A percentile compares a stretch with the other conserved stretches of the same genome.
Evolutionary conservation across 2,888 invertebrate species (phyloP).

Genomic region (Geotrupes spiniger): DNA sequence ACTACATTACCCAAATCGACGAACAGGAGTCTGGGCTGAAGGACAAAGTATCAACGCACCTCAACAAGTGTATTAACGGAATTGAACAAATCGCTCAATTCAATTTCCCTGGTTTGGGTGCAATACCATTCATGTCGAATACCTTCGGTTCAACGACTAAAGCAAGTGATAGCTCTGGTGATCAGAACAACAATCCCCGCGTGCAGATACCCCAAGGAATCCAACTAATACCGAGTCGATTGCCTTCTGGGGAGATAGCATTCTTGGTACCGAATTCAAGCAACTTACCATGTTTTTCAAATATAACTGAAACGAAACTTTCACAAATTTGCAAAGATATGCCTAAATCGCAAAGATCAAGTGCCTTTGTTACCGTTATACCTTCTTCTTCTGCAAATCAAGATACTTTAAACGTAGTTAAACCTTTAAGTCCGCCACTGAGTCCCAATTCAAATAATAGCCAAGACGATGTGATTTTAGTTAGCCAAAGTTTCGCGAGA

Average conservation of each 20-base stretch:
- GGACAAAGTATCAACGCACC: slow-evolving; percentile 71
- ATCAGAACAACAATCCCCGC: slow-evolving; percentile 55
- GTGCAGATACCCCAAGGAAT: slow-evolving; percentile 61
- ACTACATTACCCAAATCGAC: slow-evolving; percentile 73
- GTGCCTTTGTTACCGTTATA: slow-evolving; percentile 53
- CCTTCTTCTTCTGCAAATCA: slow-evolving; percentile 32
- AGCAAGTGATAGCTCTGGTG: slow-evolving; percentile 43
- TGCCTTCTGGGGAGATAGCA: slow-evolving; percentile 65
- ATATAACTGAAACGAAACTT: slow-evolving; percentile 35
- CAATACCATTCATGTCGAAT: slow-evolving; percentile 33
- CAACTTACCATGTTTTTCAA: slow-evolving; percentile 51
- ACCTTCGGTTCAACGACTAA: slow-evolving; percentile 25
- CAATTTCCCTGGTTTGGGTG: slow-evolving; percentile 38
- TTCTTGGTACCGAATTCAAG: slow-evolving; percentile 61
- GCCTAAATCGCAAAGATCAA: slow-evolving; percentile 35
- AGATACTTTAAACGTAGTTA: slow-evolving; percentile 26
- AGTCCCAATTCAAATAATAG: slow-evolving; percentile 53
- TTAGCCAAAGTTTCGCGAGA: slow-evolving; percentile 11
- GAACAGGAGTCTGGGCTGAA: slow-evolving; percentile 72
- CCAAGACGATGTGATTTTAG: slow-evolving; percentile 10
- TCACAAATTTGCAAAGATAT: slow-evolving; percentile 23
- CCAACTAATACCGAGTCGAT: slow-evolving; percentile 63
- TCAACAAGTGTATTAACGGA: slow-evolving; percentile 69
- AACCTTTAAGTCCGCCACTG: slow-evolving; percentile 60
- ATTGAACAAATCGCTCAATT: slow-evolving; percentile 52